A percentile compares a stretch with the other conserved stretches of the same genome.
Evolutionary conservation across 2,113 vertebrate species (phyloP).

Genomic region (cat (Felis catus)): F.catus_Fca126_mat1.0 CM031414.1:26313001-26313500

Average conservation of each 20-base stretch:
- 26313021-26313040: not conserved
- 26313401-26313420: not conserved
- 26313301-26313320: not conserved
- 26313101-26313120: not conserved
- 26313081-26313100: not conserved
- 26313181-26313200: not conserved
- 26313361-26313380: not conserved
- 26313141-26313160: not conserved
- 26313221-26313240: not conserved
- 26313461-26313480: not conserved
- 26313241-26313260: not conserved
- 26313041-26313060: not conserved
- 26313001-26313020: not conserved
- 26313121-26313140: not conserved
- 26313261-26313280: not conserved
- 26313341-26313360: not conserved
- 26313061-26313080: not conserved
- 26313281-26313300: not conserved
- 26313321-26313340: not conserved
- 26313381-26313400: not conserved
- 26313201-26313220: not conserved
- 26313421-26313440: not conserved
- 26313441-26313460: not conserved
- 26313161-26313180: not conserved
- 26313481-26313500: not conserved